Evolutionary conservation across 2,888 invertebrate genomes (phyloP), one percentile per base, ranked within the genome.

Genomic region (Chaetoderma sp.): DNA sequence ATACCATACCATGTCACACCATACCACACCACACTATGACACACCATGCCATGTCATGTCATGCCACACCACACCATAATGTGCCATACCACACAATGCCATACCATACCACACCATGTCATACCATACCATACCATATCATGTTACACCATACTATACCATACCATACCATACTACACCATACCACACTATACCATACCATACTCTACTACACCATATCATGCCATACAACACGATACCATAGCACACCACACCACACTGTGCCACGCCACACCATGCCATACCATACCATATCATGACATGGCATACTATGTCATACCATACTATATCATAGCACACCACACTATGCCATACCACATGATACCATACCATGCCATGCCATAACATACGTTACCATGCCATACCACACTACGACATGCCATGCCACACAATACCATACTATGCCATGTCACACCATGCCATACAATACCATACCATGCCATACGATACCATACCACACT

Each of bases 181-280:
- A 52, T 55, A 60, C 59, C 54, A 52, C 55, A 67, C 60, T 60
- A 69, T 54, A 68, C 52, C 36, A n/a, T n/a, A n/a, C n/a, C n/a
- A n/a, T n/a, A n/a, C n/a, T n/a, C n/a, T n/a, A n/a, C n/a, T n/a
- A n/a, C n/a, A n/a, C n/a, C n/a, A n/a, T n/a, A n/a, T n/a, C n/a
- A n/a, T n/a, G n/a, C n/a, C n/a, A n/a, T n/a, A 63, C 50, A 56
- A 44, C 54, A 68, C 56, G 28, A n/a, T 44, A 65, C 56, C 18
- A n/a, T 27, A 67, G 60, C 28, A 62, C 66, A 67, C 60, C 28
- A 6, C 60, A 68, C 47, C 30, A 52, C 66, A 67, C 61, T 39
- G 42, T 3, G 63, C 67, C 47, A 49, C 63, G 57, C 60, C 55
- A 42, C 61, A 49, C 32, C 45, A 56, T 58, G 36, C 36, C 33